Evolutionary conservation across 1,140 invertebrate genomes (phyloP).

Genomic region (Drosophila asahinai): DNA sequence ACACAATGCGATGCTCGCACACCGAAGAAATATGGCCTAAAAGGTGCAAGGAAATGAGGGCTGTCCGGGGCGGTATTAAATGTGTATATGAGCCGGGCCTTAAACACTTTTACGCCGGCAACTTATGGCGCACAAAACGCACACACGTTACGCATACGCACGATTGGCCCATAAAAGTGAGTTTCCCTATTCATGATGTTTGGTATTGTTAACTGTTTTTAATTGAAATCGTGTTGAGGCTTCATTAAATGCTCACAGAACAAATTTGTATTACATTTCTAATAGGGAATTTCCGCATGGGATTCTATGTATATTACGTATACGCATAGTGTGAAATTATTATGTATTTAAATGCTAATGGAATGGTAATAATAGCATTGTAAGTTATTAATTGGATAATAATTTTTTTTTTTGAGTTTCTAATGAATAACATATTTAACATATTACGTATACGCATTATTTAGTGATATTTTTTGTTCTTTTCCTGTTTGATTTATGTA

Average conservation of each 20-base stretch:
- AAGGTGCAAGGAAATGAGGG: slow-evolving; percentile 4
- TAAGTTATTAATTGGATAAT: too few relatives aligned
- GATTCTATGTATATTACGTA: slow-evolving; percentile 1
- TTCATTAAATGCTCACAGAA: background rate
- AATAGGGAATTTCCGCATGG: background rate
- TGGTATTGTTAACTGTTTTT: slow-evolving; percentile 41
- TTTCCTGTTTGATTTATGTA: background rate
- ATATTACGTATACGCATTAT: background rate
- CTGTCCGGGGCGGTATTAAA: slow-evolving; percentile 24
- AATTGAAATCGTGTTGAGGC: slow-evolving; percentile 46
- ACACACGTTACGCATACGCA: slow-evolving; percentile 54
- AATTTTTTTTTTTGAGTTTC: background rate
- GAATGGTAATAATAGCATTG: background rate
- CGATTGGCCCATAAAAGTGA: slow-evolving; percentile 39
- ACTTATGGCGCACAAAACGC: slow-evolving; percentile 30
- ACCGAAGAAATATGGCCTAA: slow-evolving; percentile 42
- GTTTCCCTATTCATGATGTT: slow-evolving; percentile 27
- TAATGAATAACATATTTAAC: background rate
- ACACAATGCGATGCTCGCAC: slow-evolving; percentile 48
- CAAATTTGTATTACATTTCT: background rate
- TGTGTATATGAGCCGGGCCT: slow-evolving; percentile 20
- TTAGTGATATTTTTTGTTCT: background rate
- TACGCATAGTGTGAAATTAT: background rate
- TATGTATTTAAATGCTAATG: background rate
- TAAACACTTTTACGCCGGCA: slow-evolving; percentile 39